Conservation (phyloP, 1,140 invertebrate species). For the Planococcus citri region DNA sequence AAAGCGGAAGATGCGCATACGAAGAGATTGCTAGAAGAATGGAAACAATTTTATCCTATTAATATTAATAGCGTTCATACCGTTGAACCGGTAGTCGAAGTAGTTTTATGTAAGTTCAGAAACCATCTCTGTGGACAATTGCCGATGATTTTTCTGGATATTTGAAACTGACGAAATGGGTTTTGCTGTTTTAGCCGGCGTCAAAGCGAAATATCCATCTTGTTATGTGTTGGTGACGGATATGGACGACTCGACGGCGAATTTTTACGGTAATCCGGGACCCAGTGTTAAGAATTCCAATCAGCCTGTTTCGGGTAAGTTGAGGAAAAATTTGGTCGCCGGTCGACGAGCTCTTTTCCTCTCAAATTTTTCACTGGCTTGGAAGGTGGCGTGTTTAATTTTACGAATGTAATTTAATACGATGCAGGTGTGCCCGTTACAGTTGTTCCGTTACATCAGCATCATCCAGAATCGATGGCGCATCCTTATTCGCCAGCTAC, state of each 20-base stretch:
- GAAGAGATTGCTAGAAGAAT: constrained; percentile 76
- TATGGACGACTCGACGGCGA: constrained; percentile 49
- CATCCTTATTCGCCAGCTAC: constrained; percentile 41
- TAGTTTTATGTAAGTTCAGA: constrained; percentile 46
- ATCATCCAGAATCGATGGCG: constrained; percentile 29
- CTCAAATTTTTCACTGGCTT: too few species aligned
- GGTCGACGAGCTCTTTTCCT: too few species aligned
- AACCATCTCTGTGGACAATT: constrained; percentile 34
- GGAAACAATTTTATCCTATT: constrained; percentile 86
- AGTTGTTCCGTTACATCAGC: constrained; percentile 27
- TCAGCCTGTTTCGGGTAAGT: constrained; percentile 23
- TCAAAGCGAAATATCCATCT: constrained; percentile 85
- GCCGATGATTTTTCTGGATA: too few species aligned
- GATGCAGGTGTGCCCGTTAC: constrained; percentile 25
- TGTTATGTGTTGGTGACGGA: constrained; percentile 87
- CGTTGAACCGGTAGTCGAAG: constrained; percentile 55
- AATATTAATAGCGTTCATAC: constrained; percentile 33
- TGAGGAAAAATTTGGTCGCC: background rate
- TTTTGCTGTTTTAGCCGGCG: constrained; percentile 59
- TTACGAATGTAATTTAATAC: background rate
- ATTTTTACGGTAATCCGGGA: constrained; percentile 19
- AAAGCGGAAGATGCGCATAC: constrained; percentile 56
- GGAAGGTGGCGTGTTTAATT: too few species aligned
- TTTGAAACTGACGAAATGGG: background rate
- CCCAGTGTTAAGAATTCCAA: constrained; percentile 22